A percentile compares a stretch with the other conserved stretches of the same genome.
phyloP scores from a whole-genome alignment of 2,888 invertebrate species.

The Orthosia incerta region DNA sequence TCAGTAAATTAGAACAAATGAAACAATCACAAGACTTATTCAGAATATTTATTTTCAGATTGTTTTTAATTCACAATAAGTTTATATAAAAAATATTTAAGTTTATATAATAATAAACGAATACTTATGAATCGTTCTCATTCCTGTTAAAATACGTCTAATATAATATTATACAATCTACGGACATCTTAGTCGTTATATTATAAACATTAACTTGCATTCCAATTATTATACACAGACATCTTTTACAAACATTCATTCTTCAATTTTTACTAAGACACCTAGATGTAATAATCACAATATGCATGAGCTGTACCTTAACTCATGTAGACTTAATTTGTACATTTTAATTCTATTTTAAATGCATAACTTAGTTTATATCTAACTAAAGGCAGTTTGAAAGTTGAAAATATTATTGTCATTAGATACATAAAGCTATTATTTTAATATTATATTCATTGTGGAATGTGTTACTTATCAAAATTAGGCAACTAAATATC shows the following conservation, averaged over 20 bases:
- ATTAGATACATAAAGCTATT: conserved; percentile 73
- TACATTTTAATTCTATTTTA: conserved; percentile 86
- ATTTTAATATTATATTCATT: conserved; percentile 63
- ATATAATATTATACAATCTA: conserved; percentile 73
- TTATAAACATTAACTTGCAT: conserved; percentile 69
- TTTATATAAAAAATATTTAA: conserved; percentile 76
- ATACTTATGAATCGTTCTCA: conserved; percentile 68
- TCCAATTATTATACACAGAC: conserved; percentile 71
- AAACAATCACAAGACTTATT: conserved; percentile 46
- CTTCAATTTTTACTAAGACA: conserved; percentile 65
- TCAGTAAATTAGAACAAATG: neutral
- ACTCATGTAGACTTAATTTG: conserved; percentile 87
- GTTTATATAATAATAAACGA: conserved; percentile 73
- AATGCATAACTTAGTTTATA: conserved; percentile 83
- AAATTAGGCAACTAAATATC: conserved; percentile 63
- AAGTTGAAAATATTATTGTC: conserved; percentile 75
- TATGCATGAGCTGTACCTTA: conserved; percentile 79
- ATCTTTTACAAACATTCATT: conserved; percentile 67
- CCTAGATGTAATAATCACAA: conserved; percentile 81
- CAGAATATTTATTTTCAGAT: conserved; percentile 67
- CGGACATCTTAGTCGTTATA: conserved; percentile 75
- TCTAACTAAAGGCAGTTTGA: conserved; percentile 72
- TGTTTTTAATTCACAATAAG: conserved; percentile 63
- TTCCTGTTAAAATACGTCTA: conserved; percentile 66
- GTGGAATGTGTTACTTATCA: conserved; percentile 70